Evolutionary conservation across 1,140 invertebrate genomes (phyloP).

Genomic region (Orchesella cincta): DNA sequence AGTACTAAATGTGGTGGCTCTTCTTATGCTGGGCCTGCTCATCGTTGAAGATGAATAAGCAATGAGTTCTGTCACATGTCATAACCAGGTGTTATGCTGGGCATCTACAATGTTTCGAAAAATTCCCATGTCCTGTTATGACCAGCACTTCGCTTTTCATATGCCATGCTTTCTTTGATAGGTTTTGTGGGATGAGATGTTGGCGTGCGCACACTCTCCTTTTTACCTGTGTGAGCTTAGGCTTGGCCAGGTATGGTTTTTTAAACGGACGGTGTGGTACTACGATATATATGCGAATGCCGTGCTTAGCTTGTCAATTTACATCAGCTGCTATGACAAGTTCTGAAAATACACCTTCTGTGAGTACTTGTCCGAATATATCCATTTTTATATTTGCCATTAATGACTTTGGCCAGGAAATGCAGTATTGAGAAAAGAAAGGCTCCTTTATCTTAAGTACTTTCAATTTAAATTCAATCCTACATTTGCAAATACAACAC

Average conservation of each 20-base stretch:
- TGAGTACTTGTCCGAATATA: no score
- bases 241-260: background rate
- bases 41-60: background rate
- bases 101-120: constrained; percentile 1
- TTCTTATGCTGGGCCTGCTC: no score
- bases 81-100: background rate
- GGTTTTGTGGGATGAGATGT: background rate
- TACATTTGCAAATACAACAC: background rate
- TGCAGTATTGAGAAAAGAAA: background rate
- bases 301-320: constrained; percentile 6
- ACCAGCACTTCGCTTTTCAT: background rate
- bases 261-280: no score
- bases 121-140: constrained; percentile 11
- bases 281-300: background rate
- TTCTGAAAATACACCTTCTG: no score
- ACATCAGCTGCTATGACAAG: background rate
- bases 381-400: background rate
- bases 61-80: background rate
- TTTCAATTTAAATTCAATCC: background rate
- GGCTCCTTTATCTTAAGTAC: background rate
- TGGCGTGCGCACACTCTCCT: background rate
- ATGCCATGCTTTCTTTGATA: constrained; percentile 4
- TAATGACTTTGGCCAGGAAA: background rate
- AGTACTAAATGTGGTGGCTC: no score
- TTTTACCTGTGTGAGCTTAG: background rate